Conservation (phyloP, 1,140 invertebrate species). For the Zophobas morio region DNA sequence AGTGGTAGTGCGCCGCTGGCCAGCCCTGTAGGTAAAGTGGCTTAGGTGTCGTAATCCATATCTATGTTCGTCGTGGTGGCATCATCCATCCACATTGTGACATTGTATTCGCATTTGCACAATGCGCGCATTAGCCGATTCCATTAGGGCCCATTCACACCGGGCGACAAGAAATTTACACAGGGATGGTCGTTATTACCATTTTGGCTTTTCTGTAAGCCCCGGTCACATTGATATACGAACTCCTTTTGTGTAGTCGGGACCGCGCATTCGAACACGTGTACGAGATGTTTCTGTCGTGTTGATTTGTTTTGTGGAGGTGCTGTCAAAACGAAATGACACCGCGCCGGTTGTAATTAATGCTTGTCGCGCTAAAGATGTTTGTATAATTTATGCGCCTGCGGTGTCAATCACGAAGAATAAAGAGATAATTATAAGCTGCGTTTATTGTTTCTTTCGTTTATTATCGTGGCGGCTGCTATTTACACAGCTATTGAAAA, state of each 20-base stretch:
- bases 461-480: slow-evolving; percentile 10
- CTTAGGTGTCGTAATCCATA: slow-evolving; percentile 33
- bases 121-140: slow-evolving; percentile 34
- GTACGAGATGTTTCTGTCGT: slow-evolving; percentile 34
- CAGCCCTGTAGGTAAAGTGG: slow-evolving; percentile 24
- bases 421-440: slow-evolving; percentile 25
- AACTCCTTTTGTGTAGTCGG: slow-evolving; percentile 20
- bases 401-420: slow-evolving; percentile 3
- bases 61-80: slow-evolving; percentile 15
- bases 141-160: slow-evolving; percentile 28
- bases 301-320: slow-evolving; percentile 12
- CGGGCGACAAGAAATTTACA: slow-evolving; percentile 27
- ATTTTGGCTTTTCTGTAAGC: slow-evolving; percentile 35
- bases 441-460: not conserved
- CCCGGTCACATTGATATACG: slow-evolving; percentile 13
- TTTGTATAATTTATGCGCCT: slow-evolving; percentile 15
- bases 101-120: slow-evolving; percentile 41
- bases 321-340: slow-evolving; percentile 9
- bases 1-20: slow-evolving; percentile 1
- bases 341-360: not conserved
- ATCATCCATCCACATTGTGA: slow-evolving; percentile 33
- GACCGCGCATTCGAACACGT: slow-evolving; percentile 32
- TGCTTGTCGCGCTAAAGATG: slow-evolving; percentile 3
- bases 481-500: slow-evolving; percentile 20
- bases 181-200: slow-evolving; percentile 26